Conservation (phyloP, 2,888 invertebrate genomes). For the Lottia gigantea region DNA sequence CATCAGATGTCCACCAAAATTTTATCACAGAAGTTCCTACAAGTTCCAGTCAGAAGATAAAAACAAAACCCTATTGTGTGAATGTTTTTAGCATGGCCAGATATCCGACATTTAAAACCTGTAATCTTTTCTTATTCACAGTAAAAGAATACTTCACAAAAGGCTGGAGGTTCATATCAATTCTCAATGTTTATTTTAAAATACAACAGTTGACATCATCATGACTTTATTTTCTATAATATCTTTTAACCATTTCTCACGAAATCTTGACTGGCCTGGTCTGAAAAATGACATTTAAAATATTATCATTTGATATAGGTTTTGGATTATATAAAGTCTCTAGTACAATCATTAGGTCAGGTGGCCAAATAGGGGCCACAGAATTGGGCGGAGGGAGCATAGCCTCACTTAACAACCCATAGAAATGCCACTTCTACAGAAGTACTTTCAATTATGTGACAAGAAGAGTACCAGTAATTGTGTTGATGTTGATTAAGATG, state of each 20-base stretch:
- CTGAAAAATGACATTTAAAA: slow-evolving; percentile 43
- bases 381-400: no score
- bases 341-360: not conserved
- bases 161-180: not conserved
- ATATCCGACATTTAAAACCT: not conserved
- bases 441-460: no score
- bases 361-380: no score
- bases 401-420: no score
- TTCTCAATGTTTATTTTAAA: slow-evolving; percentile 36
- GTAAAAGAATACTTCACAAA: no score
- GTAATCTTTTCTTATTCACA: not conserved
- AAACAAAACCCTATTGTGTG: not conserved
- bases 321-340: not conserved
- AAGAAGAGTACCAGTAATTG: no score
- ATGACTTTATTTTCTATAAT: slow-evolving; percentile 67
- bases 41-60: no score
- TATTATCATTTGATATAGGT: not conserved
- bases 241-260: slow-evolving; percentile 68
- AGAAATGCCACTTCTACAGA: no score
- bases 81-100: not conserved
- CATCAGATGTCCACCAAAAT: no score
- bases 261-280: slow-evolving; percentile 67
- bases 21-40: no score
- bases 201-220: slow-evolving; percentile 58
- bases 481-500: no score